Conservation (phyloP, 2,113 vertebrate genomes). For the Toxotes jaculatrix region DNA sequence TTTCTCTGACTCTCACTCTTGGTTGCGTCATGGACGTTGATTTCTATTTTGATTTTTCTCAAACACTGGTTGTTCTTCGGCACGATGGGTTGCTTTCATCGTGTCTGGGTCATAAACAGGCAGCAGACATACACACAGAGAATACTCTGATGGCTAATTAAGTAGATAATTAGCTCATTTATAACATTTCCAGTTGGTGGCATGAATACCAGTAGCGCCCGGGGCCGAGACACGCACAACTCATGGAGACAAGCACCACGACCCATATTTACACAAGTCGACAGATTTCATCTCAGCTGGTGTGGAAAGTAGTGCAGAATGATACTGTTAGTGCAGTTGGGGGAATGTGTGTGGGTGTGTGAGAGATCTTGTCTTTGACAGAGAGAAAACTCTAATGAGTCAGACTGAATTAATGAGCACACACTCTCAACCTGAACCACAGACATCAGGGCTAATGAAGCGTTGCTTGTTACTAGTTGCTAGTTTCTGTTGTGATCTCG, state of each 20-base stretch:
- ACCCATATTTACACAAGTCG: background rate
- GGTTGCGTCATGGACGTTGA: slow-evolving; percentile 3
- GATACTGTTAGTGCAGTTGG: slow-evolving; percentile 5
- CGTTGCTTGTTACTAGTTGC: background rate
- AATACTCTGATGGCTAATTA: slow-evolving; percentile 53
- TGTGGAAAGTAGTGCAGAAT: slow-evolving; percentile 11
- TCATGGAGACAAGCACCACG: background rate
- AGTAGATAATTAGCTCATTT: slow-evolving; percentile 64
- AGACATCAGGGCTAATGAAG: slow-evolving; percentile 32
- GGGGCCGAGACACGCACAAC: slow-evolving; percentile 19
- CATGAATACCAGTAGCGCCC: slow-evolving; percentile 39
- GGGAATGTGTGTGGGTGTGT: slow-evolving; percentile 6
- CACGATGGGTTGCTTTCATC: slow-evolving; percentile 22
- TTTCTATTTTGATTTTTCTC: slow-evolving; percentile 21
- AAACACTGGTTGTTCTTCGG: slow-evolving; percentile 21
- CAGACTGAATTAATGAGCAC: slow-evolving; percentile 18
- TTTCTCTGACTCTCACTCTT: background rate
- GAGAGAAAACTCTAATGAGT: slow-evolving; percentile 8
- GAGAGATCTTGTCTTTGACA: slow-evolving; percentile 1
- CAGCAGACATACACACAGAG: slow-evolving; percentile 21
- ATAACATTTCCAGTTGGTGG: slow-evolving; percentile 48
- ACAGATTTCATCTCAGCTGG: slow-evolving; percentile 30
- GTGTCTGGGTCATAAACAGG: slow-evolving; percentile 50
- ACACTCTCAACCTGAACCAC: slow-evolving; percentile 3
- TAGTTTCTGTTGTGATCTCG: slow-evolving; percentile 16